Evolutionary conservation across 2,113 vertebrate species (phyloP).

Genomic region (Alaudala cheleensis): DNA sequence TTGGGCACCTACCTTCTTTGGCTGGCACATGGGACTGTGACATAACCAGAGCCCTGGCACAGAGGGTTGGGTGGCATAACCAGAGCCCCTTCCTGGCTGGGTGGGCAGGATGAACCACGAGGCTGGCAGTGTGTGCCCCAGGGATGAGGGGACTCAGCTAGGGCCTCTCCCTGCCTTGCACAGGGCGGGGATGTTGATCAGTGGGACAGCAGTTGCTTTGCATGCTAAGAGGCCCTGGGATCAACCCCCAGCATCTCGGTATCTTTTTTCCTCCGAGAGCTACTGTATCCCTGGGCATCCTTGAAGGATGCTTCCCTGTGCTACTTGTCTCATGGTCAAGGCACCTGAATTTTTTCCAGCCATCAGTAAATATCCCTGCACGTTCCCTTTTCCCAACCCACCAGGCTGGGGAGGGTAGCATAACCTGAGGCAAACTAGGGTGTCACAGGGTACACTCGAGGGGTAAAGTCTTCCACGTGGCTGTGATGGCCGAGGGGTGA

Average conservation of each 20-base stretch:
- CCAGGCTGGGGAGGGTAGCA: no score
- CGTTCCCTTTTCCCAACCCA: neutral
- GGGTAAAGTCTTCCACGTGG: no score
- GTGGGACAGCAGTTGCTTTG: neutral
- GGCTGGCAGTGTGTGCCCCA: neutral
- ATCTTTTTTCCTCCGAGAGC: rapidly evolving
- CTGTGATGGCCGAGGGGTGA: slow-evolving; percentile 14
- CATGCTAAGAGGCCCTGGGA: neutral
- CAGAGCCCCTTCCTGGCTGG: neutral
- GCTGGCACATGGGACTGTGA: neutral
- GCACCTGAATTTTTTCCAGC: neutral
- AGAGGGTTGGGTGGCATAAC: neutral
- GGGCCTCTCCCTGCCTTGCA: neutral
- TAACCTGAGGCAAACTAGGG: rapidly evolving
- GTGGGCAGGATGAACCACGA: neutral
- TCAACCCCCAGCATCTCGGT: neutral
- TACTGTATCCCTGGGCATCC: neutral
- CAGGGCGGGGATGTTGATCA: neutral
- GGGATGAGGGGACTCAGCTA: neutral
- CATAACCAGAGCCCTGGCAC: neutral
- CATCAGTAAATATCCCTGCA: neutral
- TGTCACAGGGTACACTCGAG: rapidly evolving
- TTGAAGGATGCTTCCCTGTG: neutral
- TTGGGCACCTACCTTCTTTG: neutral
- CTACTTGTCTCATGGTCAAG: neutral